Percentiles rank a stretch among this genome's conserved stretches.
Conservation (phyloP, 1,140 invertebrate genomes). For the Centruroides vittatus region DNA sequence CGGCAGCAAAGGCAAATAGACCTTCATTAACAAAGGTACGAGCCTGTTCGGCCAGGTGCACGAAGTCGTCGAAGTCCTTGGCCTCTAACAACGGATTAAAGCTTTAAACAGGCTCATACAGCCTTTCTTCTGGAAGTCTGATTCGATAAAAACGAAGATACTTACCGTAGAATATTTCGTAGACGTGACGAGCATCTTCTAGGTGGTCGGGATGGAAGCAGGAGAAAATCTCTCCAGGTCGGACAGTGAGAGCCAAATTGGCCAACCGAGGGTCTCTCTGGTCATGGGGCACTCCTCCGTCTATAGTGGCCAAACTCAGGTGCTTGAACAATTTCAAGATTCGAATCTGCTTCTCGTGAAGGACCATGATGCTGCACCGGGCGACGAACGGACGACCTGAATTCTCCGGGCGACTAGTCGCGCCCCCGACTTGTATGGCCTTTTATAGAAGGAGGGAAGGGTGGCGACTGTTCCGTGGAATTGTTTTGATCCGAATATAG, state of each 20-base stretch:
- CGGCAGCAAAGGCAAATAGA: constrained; percentile 10
- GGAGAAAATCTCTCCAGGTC: not conserved
- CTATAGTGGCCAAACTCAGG: constrained; percentile 8
- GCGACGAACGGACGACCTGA: too few relatives aligned
- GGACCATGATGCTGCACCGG: constrained; percentile 29
- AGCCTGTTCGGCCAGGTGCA: constrained; percentile 8
- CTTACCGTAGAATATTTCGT: not conserved
- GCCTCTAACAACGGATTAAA: constrained; percentile 1
- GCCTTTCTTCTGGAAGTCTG: too few relatives aligned
- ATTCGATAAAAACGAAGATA: not conserved
- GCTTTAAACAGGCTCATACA: too few relatives aligned
- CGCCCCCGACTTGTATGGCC: too few relatives aligned
- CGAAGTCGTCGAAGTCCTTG: constrained; percentile 10
- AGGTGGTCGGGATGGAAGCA: not conserved
- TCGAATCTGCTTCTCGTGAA: not conserved
- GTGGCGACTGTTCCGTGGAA: too few relatives aligned
- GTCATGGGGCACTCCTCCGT: constrained; percentile 2
- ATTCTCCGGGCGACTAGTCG: too few relatives aligned
- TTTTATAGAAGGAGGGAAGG: too few relatives aligned
- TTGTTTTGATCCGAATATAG: too few relatives aligned
- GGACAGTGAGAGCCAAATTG: not conserved
- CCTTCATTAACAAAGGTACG: constrained; percentile 10
- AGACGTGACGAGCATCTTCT: not conserved
- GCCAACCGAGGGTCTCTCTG: not conserved
- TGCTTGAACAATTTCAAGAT: not conserved